These are phyloP conservation scores for Cheilosia pagana DNA, from an alignment of 2,888 invertebrate genomes.

Conservation along the genomic window DNA sequence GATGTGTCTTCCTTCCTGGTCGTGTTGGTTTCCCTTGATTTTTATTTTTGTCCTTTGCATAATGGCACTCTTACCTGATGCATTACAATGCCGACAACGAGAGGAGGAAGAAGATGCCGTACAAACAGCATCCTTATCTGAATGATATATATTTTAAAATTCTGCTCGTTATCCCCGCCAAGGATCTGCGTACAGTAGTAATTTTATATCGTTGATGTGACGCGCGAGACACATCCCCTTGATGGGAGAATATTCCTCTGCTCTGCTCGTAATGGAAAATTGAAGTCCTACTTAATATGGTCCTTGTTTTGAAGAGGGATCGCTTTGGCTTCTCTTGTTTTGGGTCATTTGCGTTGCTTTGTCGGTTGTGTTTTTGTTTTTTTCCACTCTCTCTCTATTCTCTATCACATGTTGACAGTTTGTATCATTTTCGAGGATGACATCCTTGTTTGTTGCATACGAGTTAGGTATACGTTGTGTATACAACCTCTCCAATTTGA, in stretches of 20 bases:
- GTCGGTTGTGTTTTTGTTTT: conserved; percentile 57
- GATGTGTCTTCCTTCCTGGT: conserved; percentile 65
- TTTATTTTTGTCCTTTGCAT: conserved; percentile 44
- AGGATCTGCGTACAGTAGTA: conserved; percentile 57
- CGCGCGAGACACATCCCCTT: conserved; percentile 65
- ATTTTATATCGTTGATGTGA: conserved; percentile 74
- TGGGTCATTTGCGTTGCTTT: conserved; percentile 74
- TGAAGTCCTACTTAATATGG: conserved; percentile 69
- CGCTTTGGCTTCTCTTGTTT: conserved; percentile 73
- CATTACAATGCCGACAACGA: conserved; percentile 16
- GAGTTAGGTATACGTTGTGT: conserved; percentile 20
- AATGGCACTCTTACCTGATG: conserved; percentile 68
- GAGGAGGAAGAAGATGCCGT: conserved; percentile 2
- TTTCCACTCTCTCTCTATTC: conserved; percentile 28
- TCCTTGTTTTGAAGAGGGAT: conserved; percentile 73
- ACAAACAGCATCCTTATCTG: conserved; percentile 47
- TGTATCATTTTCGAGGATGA: conserved; percentile 69
- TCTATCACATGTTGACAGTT: conserved; percentile 72
- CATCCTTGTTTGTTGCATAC: conserved; percentile 58
- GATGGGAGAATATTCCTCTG: conserved; percentile 49
- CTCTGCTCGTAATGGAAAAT: conserved; percentile 65
- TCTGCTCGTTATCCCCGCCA: conserved; percentile 67
- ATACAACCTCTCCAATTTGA: conserved; percentile 60
- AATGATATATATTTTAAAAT: conserved; percentile 67
- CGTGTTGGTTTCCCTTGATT: conserved; percentile 59